Evolutionary conservation across 2,888 invertebrate genomes (phyloP).

Genomic region (Barypeithes pellucidus): DNA sequence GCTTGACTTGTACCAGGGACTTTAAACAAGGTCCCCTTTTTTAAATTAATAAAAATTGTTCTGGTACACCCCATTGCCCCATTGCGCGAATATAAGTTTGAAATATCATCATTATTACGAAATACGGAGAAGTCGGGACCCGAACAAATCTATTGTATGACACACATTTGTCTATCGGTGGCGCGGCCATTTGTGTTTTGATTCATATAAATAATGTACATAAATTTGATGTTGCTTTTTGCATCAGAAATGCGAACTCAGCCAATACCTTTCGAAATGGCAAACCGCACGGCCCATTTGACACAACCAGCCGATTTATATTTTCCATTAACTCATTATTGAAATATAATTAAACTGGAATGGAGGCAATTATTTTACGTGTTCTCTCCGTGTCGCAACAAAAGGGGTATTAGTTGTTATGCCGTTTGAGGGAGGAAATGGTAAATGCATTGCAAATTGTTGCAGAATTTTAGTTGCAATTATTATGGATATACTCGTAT

Average conservation of each 20-base stretch:
- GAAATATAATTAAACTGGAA: constrained; percentile 55
- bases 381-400: constrained; percentile 41
- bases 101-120: constrained; percentile 50
- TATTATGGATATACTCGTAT: constrained; percentile 2
- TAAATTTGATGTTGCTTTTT: constrained; percentile 42
- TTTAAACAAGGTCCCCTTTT: neutral
- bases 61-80: constrained; percentile 40
- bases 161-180: constrained; percentile 52
- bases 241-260: constrained; percentile 29
- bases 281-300: constrained; percentile 54
- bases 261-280: constrained; percentile 50
- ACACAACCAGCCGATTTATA: constrained; percentile 51
- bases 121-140: constrained; percentile 38
- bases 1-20: neutral
- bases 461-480: constrained; percentile 30
- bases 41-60: constrained; percentile 48
- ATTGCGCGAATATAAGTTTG: constrained; percentile 47
- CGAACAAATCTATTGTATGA: constrained; percentile 53
- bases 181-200: constrained; percentile 49
- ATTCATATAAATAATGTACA: constrained; percentile 50
- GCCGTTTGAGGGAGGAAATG: constrained; percentile 46
- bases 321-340: constrained; percentile 56
- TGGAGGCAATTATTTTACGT: constrained; percentile 52
- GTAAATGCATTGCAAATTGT: constrained; percentile 47
- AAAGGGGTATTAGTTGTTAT: constrained; percentile 40